A percentile compares a stretch with the other conserved stretches of the same genome.
These are phyloP conservation scores for Pelagia noctiluca DNA, from an alignment of 30 jellyfish, hydroid and myxozoan species.

Conservation along the genomic window DNA sequence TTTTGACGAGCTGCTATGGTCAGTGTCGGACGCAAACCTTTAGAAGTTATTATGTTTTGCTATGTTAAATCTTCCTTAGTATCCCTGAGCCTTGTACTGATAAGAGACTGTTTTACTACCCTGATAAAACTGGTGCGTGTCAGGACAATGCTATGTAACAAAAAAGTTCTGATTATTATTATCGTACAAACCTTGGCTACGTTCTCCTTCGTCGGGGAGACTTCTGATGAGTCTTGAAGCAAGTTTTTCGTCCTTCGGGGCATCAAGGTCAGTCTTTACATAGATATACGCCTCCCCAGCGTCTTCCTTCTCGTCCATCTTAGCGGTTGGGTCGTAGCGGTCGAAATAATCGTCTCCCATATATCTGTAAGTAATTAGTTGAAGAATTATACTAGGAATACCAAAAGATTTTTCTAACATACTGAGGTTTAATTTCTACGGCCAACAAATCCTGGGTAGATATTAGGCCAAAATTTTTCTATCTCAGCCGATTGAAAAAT, in stretches of 20 bases:
- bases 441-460: background rate
- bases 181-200: too few relatives aligned
- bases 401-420: background rate
- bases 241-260: slow-evolving; percentile 18
- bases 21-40: too few relatives aligned
- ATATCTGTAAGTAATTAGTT: slow-evolving; percentile 22
- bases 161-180: too few relatives aligned
- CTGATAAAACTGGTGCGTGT: too few relatives aligned
- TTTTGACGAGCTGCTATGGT: too few relatives aligned
- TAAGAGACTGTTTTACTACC: too few relatives aligned
- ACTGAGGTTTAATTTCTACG: background rate
- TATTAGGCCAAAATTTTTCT: background rate
- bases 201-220: slow-evolving; percentile 13
- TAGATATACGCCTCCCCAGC: slow-evolving; percentile 68
- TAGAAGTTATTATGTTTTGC: too few relatives aligned
- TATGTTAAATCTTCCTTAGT: too few relatives aligned
- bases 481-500: background rate
- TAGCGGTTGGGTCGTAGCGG: slow-evolving; percentile 42
- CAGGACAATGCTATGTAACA: too few relatives aligned
- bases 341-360: slow-evolving; percentile 53
- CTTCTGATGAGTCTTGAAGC: background rate
- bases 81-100: too few relatives aligned
- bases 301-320: slow-evolving; percentile 60
- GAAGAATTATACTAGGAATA: background rate
- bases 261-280: slow-evolving; percentile 38